Percentiles rank a stretch among this genome's conserved stretches.
Conservation (phyloP, 2,797 vertebrate genomes). For the Falco columbarius region DNA sequence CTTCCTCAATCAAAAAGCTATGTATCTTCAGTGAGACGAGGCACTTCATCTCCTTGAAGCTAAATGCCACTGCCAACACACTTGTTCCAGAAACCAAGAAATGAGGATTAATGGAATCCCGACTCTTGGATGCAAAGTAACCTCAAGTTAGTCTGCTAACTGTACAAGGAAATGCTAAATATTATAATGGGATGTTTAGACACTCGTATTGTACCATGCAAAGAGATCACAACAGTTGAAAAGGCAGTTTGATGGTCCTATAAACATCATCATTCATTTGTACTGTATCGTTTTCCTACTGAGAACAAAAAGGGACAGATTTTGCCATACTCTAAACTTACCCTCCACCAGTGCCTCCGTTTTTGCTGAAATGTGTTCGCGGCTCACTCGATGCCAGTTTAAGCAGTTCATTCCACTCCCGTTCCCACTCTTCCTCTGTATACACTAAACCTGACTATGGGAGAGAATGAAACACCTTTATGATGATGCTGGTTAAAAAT, state of each 20-base stretch:
- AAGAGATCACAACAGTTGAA: neutral
- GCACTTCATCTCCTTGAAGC: neutral
- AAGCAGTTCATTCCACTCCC: conserved; percentile 96
- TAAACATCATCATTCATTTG: neutral
- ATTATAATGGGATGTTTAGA: neutral
- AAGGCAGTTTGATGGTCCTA: neutral
- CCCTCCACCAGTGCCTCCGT: conserved; percentile 91
- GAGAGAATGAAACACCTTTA: conserved; percentile 7
- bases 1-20: neutral
- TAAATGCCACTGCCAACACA: neutral
- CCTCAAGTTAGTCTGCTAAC: neutral
- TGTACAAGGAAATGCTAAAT: neutral
- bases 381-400: conserved; percentile 98
- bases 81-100: neutral
- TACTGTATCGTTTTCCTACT: neutral
- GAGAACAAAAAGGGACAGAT: accelerated
- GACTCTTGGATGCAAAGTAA: neutral
- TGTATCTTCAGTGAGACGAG: neutral
- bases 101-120: neutral
- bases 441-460: conserved; percentile 94
- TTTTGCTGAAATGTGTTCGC: conserved; percentile 94
- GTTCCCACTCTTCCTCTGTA: conserved; percentile 97
- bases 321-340: conserved; percentile 65
- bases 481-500: accelerated
- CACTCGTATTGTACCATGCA: neutral